phyloP scores from a whole-genome alignment of 1,140 invertebrate species.

The Drosophila asahinai region DNA sequence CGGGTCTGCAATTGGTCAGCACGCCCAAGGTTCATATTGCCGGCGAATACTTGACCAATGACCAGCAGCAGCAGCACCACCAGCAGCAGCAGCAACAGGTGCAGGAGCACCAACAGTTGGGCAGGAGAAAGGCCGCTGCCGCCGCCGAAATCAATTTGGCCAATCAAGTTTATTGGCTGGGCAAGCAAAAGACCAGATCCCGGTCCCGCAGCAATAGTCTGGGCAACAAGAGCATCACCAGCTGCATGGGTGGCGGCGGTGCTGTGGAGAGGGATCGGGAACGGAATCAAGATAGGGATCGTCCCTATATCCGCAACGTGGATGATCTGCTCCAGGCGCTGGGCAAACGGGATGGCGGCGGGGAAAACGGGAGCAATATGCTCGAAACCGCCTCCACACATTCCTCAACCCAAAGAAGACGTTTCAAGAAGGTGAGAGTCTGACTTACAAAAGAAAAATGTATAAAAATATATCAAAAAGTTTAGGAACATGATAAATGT shows the following conservation, averaged over 20 bases:
- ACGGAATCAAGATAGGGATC: constrained; percentile 34
- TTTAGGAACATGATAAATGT: not conserved
- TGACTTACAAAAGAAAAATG: not conserved
- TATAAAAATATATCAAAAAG: not conserved
- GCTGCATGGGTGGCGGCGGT: constrained; percentile 61
- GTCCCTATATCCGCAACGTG: constrained; percentile 76
- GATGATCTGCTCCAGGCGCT: constrained; percentile 73
- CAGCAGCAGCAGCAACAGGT: constrained; percentile 33
- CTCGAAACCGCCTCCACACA: constrained; percentile 65
- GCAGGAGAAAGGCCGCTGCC: constrained; percentile 67
- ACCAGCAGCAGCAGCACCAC: constrained; percentile 30
- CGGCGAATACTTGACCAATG: constrained; percentile 70
- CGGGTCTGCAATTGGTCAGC: constrained; percentile 73
- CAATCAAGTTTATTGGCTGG: constrained; percentile 79
- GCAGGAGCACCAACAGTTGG: constrained; percentile 44
- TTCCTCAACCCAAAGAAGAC: constrained; percentile 63
- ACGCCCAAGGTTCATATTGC: constrained; percentile 81
- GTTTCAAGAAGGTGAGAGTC: constrained; percentile 75
- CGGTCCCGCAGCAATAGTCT: constrained; percentile 80
- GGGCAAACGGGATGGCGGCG: constrained; percentile 53
- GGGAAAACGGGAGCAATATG: constrained; percentile 29
- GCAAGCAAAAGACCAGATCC: constrained; percentile 72
- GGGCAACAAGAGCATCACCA: constrained; percentile 65
- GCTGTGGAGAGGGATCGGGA: constrained; percentile 29
- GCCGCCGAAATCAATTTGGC: constrained; percentile 78